Evolutionary conservation across 2,888 invertebrate species (phyloP).

Genomic region (Scelioninae gen. 2): DNA sequence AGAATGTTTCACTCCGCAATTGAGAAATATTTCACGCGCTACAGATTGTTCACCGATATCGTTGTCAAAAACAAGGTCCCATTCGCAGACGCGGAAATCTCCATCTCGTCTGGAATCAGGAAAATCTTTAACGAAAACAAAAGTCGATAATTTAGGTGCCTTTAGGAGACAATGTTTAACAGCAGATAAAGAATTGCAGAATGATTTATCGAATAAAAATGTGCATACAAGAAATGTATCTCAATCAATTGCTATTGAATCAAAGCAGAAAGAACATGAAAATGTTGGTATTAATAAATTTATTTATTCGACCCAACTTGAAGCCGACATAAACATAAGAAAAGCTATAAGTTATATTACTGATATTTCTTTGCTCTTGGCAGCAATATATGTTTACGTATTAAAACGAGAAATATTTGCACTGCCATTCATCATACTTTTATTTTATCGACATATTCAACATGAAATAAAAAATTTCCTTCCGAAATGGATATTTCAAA

Average conservation of each 20-base stretch:
- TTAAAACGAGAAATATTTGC: slow-evolving; percentile 88
- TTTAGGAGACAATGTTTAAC: too few species aligned
- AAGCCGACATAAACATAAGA: slow-evolving; percentile 82
- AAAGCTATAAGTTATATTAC: slow-evolving; percentile 84
- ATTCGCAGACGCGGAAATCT: too few species aligned
- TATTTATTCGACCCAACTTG: slow-evolving; percentile 76
- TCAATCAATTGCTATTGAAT: too few species aligned
- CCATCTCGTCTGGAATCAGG: too few species aligned
- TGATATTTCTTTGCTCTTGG: slow-evolving; percentile 83
- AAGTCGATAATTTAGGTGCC: slow-evolving; percentile 16
- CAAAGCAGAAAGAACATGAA: too few species aligned
- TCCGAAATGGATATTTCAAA: slow-evolving; percentile 66
- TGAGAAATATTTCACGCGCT: too few species aligned
- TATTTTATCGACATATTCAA: slow-evolving; percentile 86
- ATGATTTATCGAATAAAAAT: slow-evolving; percentile 70
- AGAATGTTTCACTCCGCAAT: too few species aligned
- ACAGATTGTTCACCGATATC: too few species aligned
- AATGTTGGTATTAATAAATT: slow-evolving; percentile 38
- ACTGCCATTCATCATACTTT: slow-evolving; percentile 85
- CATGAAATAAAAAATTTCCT: slow-evolving; percentile 77
- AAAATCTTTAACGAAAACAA: too few species aligned
- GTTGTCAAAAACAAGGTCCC: too few species aligned
- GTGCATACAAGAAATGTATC: too few species aligned
- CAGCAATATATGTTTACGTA: slow-evolving; percentile 88
- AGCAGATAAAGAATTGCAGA: too few species aligned